These are phyloP conservation scores for Coptodon bakossiorum DNA, from an alignment of 2,113 vertebrate species.

Conservation along the genomic window DNA sequence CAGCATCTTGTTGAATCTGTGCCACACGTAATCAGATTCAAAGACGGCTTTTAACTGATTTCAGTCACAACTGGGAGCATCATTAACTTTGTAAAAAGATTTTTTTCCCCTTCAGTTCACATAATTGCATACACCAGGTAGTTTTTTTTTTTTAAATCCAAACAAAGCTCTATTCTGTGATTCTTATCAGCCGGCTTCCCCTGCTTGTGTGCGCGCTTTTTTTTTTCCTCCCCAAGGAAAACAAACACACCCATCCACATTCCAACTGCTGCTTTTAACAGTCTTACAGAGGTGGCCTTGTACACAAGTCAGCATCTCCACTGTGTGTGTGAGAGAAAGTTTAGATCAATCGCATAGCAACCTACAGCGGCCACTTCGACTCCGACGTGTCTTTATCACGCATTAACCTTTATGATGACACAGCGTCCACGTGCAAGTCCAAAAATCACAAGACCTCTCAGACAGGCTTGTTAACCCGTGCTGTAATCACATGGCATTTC, in stretches of 20 bases:
- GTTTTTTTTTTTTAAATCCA: neutral
- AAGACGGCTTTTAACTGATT: neutral
- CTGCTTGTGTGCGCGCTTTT: neutral
- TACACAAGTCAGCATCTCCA: neutral
- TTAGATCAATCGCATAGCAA: neutral
- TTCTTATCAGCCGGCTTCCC: constrained; percentile 25
- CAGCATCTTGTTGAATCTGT: neutral
- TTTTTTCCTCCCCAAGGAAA: constrained; percentile 2
- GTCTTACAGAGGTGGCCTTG: constrained; percentile 24
- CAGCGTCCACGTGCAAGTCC: neutral
- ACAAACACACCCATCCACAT: constrained; percentile 55
- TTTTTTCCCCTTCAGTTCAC: neutral
- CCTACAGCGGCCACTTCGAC: neutral
- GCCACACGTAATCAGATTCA: neutral
- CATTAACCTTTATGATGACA: neutral
- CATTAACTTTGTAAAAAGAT: neutral
- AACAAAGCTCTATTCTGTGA: constrained; percentile 27
- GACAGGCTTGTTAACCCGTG: neutral
- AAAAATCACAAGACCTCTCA: neutral
- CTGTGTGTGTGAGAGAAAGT: neutral
- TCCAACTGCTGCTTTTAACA: constrained; percentile 29
- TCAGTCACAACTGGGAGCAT: neutral
- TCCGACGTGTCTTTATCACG: neutral
- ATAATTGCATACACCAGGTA: neutral
- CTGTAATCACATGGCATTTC: neutral